Evolutionary conservation across 2,888 invertebrate species (phyloP).

Genomic region (Patella ulyssiponensis): DNA sequence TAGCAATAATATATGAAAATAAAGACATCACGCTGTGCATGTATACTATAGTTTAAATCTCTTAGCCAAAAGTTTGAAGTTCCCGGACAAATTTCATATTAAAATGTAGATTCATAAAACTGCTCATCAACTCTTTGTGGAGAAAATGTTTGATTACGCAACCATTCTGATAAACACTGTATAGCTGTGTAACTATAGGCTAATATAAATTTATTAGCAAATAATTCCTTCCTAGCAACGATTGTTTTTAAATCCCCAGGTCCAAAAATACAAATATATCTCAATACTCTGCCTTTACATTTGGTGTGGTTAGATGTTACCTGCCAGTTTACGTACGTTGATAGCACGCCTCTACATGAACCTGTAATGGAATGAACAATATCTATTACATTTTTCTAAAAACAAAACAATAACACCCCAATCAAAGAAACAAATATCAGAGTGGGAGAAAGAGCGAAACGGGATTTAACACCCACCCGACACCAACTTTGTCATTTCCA

Average conservation of each 20-base stretch:
- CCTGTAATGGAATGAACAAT: not conserved
- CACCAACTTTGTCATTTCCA: no score
- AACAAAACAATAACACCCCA: no score
- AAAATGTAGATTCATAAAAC: not conserved
- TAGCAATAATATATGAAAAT: no score
- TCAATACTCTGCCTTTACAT: not conserved
- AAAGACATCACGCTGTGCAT: no score
- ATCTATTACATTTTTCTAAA: no score
- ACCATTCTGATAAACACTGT: conserved; percentile 2
- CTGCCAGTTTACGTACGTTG: not conserved
- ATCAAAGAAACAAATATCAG: no score
- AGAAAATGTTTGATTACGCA: not conserved
- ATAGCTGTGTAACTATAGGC: not conserved
- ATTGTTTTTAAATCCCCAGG: not conserved
- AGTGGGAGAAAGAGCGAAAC: no score
- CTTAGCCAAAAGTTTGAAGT: no score
- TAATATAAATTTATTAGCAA: not conserved
- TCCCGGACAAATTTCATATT: no score
- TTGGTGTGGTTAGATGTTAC: not conserved
- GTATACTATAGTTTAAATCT: no score
- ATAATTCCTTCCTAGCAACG: not conserved
- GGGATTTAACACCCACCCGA: no score
- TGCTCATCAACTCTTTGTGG: not conserved
- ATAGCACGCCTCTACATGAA: not conserved
- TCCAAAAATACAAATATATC: not conserved